These are phyloP conservation scores for Ciconia stormi DNA, from an alignment of 2,113 vertebrate species.

Conservation along the genomic window DNA sequence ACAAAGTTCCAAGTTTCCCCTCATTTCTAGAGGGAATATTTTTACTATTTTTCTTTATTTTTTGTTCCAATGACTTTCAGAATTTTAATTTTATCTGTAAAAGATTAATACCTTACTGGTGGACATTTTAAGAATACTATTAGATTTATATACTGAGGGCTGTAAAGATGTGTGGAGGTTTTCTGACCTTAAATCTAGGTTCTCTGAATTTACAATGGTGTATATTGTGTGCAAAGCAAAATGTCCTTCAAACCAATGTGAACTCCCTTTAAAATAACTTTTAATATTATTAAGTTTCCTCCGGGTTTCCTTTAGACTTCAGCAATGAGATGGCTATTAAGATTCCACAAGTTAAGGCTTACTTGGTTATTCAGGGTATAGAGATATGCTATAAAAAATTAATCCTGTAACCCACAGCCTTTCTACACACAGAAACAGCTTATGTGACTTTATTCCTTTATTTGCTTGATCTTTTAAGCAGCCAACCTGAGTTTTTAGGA, in stretches of 20 bases:
- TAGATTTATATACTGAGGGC: conserved; percentile 59
- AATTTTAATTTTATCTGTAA: conserved; percentile 71
- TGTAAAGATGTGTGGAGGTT: conserved; percentile 56
- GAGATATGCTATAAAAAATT: conserved; percentile 50
- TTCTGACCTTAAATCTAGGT: conserved; percentile 58
- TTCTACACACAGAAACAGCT: conserved; percentile 51
- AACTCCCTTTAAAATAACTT: conserved; percentile 80
- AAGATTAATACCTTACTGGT: conserved; percentile 53
- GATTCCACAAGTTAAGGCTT: conserved; percentile 68
- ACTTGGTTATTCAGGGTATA: conserved; percentile 47
- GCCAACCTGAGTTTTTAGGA: neutral
- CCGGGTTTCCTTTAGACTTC: conserved; percentile 72
- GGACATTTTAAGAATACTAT: conserved; percentile 25
- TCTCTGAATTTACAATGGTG: conserved; percentile 72
- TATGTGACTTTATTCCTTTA: conserved; percentile 26
- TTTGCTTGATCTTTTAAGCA: conserved; percentile 36
- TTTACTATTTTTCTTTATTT: conserved; percentile 54
- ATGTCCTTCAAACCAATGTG: conserved; percentile 67
- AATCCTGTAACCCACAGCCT: conserved; percentile 39
- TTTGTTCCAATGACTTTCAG: conserved; percentile 49
- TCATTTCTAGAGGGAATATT: conserved; percentile 60
- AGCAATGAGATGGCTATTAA: conserved; percentile 71
- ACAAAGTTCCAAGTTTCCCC: conserved; percentile 61
- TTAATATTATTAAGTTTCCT: conserved; percentile 79
- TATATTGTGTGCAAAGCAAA: conserved; percentile 72